Evolutionary conservation across 2,888 invertebrate species (phyloP), one percentile per base, ranked within the genome.

Genomic region (Chloroclystis v-ata): DNA sequence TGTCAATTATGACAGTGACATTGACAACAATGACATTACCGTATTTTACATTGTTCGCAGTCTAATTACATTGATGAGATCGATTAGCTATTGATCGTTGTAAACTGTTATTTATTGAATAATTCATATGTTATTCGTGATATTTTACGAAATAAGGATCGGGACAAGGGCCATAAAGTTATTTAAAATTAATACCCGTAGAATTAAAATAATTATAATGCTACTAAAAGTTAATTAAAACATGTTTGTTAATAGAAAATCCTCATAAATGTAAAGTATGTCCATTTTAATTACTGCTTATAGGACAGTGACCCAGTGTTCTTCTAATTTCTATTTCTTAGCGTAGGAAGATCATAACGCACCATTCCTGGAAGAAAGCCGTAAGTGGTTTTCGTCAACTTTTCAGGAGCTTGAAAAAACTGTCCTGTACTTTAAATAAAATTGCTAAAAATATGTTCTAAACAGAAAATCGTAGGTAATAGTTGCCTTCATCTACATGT

Each of bases 1-100:
- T 52, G 56, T 56, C 61, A 53, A 57, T 57, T 51, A 57, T 51
- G 13, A 57, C 49, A 56, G 52, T 56, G 41, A 56, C 45, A 54
- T 56, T 54, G 20, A 11, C 20, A 20, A 57, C 54, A 20, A 24
- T 37, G 47, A 39, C 38, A 42, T 44, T 40, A 35, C 35, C 35
- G 35, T 35, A 24, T 3, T 10, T 35, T 10, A 35, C 20, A 57
- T 56, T 56, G 47, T 58, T 53, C 16, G 30, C 39, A 37, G 38
- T 10, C 4, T 35, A 35, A 35, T 35, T 32, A 7, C 12, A 44
- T 40, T 30, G 20, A 44, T 43, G 25, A 48, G 43, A 25, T 13
- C 7, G 12, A 38, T 43, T 30, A 20, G 12, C 16, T 41, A 41
- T 41, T 41, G 28, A 29, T 40, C 30, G 10, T 30, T 6, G 12